Conservation (phyloP, 2,113 vertebrate species). For the Mirza zaza region DNA sequence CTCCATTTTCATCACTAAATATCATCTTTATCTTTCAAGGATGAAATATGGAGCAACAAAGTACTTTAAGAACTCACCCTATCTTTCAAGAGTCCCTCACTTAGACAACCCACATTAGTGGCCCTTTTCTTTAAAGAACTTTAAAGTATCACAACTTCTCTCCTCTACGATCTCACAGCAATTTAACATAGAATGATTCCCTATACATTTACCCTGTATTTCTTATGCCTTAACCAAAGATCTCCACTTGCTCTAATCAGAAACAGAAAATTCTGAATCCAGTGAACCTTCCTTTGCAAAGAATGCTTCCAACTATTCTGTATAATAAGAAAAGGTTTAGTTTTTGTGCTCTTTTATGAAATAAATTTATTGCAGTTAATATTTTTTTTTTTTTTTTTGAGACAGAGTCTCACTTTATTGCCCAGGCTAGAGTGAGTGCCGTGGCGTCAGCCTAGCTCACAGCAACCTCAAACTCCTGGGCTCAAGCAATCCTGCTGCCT, state of each 20-base stretch:
- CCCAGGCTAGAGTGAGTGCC: no score
- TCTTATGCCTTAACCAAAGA: slow-evolving; percentile 1
- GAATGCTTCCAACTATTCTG: not conserved
- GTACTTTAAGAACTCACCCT: not conserved
- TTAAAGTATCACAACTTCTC: not conserved
- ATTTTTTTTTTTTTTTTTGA: no score
- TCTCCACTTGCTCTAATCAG: not conserved
- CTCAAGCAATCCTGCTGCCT: no score
- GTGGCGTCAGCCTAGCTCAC: no score
- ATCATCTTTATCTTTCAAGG: slow-evolving; percentile 5
- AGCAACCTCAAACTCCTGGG: no score
- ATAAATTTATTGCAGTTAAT: not conserved
- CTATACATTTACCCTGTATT: not conserved
- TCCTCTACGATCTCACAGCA: not conserved
- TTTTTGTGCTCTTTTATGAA: not conserved
- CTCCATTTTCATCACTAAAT: not conserved
- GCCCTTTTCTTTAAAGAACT: not conserved
- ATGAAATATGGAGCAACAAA: not conserved
- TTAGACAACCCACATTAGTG: not conserved
- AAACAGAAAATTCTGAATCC: not conserved
- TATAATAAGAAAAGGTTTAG: not conserved
- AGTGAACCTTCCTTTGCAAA: not conserved
- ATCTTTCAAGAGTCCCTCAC: not conserved
- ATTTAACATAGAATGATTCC: slow-evolving; percentile 2
- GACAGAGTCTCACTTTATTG: no score